Conservation (phyloP, 2,888 invertebrate species). For the Leucozona laternaria region DNA sequence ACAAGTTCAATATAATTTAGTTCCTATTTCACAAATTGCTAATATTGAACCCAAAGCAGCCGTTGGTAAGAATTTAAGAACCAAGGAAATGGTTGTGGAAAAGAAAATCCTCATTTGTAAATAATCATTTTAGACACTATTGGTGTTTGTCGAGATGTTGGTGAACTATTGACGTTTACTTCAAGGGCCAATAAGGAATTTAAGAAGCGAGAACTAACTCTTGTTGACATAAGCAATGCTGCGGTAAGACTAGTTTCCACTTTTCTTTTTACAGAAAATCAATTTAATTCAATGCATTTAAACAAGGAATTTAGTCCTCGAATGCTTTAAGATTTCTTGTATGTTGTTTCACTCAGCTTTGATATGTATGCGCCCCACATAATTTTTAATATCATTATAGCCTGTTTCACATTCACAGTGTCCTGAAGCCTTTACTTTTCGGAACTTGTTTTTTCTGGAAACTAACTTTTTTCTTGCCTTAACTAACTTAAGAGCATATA, state of each 20-base stretch:
- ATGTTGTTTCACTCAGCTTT: too few species aligned
- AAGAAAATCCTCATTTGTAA: not conserved
- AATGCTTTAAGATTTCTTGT: too few species aligned
- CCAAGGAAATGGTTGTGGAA: not conserved
- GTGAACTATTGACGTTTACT: slow-evolving; percentile 89
- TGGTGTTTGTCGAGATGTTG: slow-evolving; percentile 91
- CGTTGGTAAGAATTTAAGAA: slow-evolving; percentile 86
- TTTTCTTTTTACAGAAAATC: not conserved
- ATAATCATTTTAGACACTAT: slow-evolving; percentile 88
- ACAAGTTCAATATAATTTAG: slow-evolving; percentile 90
- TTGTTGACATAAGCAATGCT: slow-evolving; percentile 93
- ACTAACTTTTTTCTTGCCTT: too few species aligned
- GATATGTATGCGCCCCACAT: too few species aligned
- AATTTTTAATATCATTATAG: too few species aligned
- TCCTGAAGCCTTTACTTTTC: too few species aligned
- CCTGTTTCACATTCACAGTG: too few species aligned
- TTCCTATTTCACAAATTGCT: slow-evolving; percentile 90
- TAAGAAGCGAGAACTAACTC: slow-evolving; percentile 93
- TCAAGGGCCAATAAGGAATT: slow-evolving; percentile 91
- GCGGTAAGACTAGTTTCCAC: slow-evolving; percentile 84
- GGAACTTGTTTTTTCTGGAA: too few species aligned
- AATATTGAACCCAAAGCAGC: slow-evolving; percentile 87
- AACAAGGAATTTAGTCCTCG: too few species aligned
- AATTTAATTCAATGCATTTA: not conserved
- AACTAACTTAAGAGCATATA: too few species aligned